Evolutionary conservation across 2,113 vertebrate genomes (phyloP).

Genomic region (Colaptes auratus): DNA sequence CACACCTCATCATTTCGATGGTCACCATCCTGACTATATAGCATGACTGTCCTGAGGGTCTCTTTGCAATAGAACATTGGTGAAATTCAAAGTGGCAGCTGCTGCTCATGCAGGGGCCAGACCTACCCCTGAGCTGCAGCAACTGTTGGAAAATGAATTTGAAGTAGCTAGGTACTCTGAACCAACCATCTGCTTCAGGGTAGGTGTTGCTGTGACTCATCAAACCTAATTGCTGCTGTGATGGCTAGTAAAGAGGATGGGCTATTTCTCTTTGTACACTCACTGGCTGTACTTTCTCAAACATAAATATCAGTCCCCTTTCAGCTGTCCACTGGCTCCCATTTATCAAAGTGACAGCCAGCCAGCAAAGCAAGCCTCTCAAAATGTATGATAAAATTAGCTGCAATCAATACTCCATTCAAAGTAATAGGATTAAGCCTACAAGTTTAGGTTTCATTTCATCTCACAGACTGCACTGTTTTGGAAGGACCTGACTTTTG

Average conservation of each 20-base stretch:
- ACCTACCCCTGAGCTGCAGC: not conserved
- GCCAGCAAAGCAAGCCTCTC: constrained; percentile 16
- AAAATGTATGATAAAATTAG: constrained; percentile 44
- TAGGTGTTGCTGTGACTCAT: not conserved
- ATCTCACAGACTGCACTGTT: constrained; percentile 6
- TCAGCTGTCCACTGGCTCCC: not conserved
- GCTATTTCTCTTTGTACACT: not conserved
- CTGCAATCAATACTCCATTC: constrained; percentile 39
- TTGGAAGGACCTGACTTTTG: not conserved
- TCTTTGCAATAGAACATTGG: not conserved
- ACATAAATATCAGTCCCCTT: constrained; percentile 7
- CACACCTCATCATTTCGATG: not conserved
- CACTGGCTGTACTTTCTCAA: not conserved
- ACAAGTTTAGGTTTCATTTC: constrained; percentile 12
- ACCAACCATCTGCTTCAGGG: not conserved
- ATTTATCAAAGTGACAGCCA: constrained; percentile 62
- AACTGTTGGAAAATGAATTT: not conserved
- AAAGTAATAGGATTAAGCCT: constrained; percentile 42
- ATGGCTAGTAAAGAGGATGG: not conserved
- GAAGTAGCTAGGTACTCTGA: not conserved
- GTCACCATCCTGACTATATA: not conserved
- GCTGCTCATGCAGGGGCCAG: not conserved
- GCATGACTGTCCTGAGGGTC: not conserved
- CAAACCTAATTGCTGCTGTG: not conserved
- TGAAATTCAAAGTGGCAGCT: not conserved